A percentile compares a stretch with the other conserved stretches of the same genome.
These are phyloP conservation scores for Limosa lapponica DNA, from an alignment of 2,797 vertebrate genomes.

Conservation along the genomic window DNA sequence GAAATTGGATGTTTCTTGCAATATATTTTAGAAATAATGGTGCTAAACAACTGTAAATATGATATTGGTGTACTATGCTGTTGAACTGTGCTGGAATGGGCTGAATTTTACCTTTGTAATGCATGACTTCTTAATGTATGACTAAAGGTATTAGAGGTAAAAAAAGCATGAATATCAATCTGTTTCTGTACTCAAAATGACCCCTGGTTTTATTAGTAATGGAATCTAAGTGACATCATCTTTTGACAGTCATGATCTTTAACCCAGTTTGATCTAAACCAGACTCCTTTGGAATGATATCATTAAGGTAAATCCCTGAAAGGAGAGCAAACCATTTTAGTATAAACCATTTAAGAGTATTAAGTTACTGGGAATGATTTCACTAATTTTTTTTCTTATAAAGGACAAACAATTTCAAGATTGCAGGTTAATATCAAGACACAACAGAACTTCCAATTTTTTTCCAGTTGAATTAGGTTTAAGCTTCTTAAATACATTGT, in stretches of 20 bases:
- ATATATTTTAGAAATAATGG: not conserved
- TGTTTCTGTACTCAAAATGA: conserved; percentile 77
- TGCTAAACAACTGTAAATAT: not conserved
- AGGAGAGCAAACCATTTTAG: conserved; percentile 67
- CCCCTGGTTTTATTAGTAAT: conserved; percentile 75
- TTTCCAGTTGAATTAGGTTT: not conserved
- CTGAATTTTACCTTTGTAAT: conserved; percentile 6
- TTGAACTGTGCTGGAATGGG: not conserved
- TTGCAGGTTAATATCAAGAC: not conserved
- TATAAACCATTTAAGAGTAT: conserved; percentile 71
- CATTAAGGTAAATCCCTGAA: conserved; percentile 81
- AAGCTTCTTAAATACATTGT: not conserved
- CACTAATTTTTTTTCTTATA: conserved; percentile 43
- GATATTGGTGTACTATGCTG: not conserved
- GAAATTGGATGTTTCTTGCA: not conserved
- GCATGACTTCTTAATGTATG: conserved; percentile 8
- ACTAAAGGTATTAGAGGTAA: conserved; percentile 63
- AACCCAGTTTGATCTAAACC: conserved; percentile 84
- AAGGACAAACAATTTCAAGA: conserved; percentile 48
- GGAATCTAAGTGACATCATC: conserved; percentile 81
- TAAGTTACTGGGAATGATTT: conserved; percentile 79
- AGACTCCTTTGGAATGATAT: conserved; percentile 81
- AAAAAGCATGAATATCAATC: conserved; percentile 66
- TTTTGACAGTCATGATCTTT: conserved; percentile 81
- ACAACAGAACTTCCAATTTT: not conserved